phyloP scores from a whole-genome alignment of 2,797 vertebrate species.

The Prunella strophiata region DNA sequence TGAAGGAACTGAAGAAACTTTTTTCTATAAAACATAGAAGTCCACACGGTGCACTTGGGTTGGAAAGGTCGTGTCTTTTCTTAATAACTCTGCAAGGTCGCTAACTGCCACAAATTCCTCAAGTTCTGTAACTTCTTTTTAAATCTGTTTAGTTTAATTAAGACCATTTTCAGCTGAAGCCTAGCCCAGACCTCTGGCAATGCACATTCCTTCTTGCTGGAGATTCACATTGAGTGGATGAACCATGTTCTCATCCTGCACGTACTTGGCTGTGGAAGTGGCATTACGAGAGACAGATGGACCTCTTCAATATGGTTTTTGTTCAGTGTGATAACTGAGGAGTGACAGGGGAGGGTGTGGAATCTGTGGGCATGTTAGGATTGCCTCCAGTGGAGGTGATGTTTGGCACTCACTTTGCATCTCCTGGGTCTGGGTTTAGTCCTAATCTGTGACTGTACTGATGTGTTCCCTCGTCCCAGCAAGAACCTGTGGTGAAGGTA shows the following conservation, averaged over 20 bases:
- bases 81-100: background rate
- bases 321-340: background rate
- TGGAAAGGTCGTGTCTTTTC: background rate
- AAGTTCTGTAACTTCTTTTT: background rate
- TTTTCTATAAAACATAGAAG: background rate
- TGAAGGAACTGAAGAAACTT: background rate
- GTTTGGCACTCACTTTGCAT: background rate
- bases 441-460: background rate
- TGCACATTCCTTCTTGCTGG: background rate
- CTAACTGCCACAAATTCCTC: background rate
- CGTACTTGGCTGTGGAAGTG: background rate
- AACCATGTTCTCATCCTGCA: background rate
- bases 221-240: background rate
- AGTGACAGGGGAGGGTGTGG: accelerated
- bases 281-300: background rate
- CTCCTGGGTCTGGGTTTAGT: background rate
- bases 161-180: background rate
- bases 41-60: background rate
- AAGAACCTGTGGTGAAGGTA: background rate
- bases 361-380: background rate
- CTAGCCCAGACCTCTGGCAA: background rate
- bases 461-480: background rate
- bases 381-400: background rate
- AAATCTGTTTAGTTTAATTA: background rate
- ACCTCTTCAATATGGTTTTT: background rate